Evolutionary conservation across 2,113 vertebrate genomes (phyloP).

Genomic region (Ondatra zibethicus): DNA sequence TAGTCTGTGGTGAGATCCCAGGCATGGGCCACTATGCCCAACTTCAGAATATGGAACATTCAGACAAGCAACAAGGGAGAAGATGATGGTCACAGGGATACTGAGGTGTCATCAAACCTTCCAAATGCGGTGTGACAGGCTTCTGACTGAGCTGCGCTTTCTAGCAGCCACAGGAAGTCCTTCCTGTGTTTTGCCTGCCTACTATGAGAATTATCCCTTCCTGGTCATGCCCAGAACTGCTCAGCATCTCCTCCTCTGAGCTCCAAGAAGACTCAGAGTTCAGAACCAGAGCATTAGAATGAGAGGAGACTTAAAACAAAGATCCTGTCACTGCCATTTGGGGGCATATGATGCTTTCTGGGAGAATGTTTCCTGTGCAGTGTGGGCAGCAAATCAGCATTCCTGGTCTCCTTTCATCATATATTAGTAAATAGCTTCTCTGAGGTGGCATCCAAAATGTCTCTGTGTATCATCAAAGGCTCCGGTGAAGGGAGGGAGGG

Average conservation of each 20-base stretch:
- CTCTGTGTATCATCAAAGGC: not conserved
- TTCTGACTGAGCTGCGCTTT: not conserved
- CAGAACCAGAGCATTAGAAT: not conserved
- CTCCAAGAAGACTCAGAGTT: not conserved
- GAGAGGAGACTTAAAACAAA: not conserved
- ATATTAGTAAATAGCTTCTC: not conserved
- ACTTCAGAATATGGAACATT: constrained; percentile 6
- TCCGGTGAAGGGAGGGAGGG: accelerated
- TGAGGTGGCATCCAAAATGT: not conserved
- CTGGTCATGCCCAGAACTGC: not conserved
- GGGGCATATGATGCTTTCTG: not conserved
- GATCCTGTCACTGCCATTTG: not conserved
- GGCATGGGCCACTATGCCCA: not conserved
- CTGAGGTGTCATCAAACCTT: not conserved
- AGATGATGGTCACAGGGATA: not conserved
- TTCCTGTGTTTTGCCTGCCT: not conserved
- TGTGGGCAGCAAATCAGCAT: not conserved
- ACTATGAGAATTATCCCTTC: not conserved
- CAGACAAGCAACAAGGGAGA: not conserved
- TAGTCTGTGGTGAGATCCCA: not conserved
- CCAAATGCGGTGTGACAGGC: not conserved
- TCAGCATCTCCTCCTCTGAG: not conserved
- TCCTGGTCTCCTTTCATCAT: too few relatives aligned
- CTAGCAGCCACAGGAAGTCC: not conserved
- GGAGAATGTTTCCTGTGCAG: not conserved